Evolutionary conservation across 2,797 vertebrate species (phyloP).

Genomic region (Cryptoblepharus egeriae): DNA sequence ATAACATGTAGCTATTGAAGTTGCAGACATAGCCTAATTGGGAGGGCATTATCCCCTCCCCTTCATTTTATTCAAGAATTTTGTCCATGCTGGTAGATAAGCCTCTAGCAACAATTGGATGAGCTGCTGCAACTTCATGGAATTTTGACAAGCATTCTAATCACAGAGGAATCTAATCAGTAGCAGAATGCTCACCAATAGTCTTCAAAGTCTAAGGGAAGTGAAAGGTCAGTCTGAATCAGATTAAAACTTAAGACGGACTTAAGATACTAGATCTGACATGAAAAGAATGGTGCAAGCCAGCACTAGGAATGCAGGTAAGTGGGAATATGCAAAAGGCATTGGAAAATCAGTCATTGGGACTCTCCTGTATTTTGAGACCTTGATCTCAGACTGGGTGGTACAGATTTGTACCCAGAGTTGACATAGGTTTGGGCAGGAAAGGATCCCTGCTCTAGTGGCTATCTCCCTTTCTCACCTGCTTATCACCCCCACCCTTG

Average conservation of each 20-base stretch:
- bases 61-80: not conserved
- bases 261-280: not conserved
- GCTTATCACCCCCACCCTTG: no score
- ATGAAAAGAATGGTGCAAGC: not conserved
- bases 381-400: not conserved
- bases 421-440: not conserved
- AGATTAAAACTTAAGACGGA: not conserved
- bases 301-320: not conserved
- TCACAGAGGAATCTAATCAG: no score
- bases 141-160: not conserved
- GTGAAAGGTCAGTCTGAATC: not conserved
- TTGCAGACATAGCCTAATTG: not conserved
- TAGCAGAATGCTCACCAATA: no score
- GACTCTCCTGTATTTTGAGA: not conserved
- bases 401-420: not conserved
- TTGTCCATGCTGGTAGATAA: not conserved
- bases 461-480: no score
- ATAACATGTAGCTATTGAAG: not conserved
- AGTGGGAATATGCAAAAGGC: not conserved
- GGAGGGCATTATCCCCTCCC: not conserved
- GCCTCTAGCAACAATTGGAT: not conserved
- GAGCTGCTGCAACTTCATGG: not conserved
- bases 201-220: not conserved
- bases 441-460: not conserved
- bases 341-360: not conserved